These are phyloP conservation scores for Scylla paramamosain DNA, from an alignment of 1,140 invertebrate species.

Conservation along the genomic window DNA sequence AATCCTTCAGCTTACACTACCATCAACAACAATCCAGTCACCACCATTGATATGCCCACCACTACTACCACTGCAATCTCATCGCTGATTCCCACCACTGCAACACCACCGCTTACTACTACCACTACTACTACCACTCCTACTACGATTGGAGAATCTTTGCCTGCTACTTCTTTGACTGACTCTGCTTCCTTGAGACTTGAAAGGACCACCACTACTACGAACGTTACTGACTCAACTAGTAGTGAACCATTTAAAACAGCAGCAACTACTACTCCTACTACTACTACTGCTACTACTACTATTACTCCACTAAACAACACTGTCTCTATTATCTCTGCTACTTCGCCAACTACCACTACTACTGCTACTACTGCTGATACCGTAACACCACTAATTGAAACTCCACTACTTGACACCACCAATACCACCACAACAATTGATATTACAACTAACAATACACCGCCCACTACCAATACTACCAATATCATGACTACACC, in stretches of 20 bases:
- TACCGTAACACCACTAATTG: slow-evolving; percentile 63
- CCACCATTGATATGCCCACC: neutral
- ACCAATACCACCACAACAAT: slow-evolving; percentile 67
- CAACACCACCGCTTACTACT: too few species aligned
- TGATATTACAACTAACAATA: slow-evolving; percentile 63
- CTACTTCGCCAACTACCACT: slow-evolving; percentile 64
- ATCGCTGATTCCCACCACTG: too few species aligned
- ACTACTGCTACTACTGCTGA: slow-evolving; percentile 67
- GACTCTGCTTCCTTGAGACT: too few species aligned
- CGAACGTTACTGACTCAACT: neutral
- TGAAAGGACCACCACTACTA: too few species aligned
- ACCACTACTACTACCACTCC: too few species aligned
- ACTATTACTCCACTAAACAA: slow-evolving; percentile 67
- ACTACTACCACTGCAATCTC: too few species aligned
- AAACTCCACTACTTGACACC: slow-evolving; percentile 63
- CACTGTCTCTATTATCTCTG: slow-evolving; percentile 63
- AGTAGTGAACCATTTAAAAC: neutral
- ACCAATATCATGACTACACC: neutral
- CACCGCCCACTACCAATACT: neutral
- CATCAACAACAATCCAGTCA: neutral
- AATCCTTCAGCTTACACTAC: too few species aligned
- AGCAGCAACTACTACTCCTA: slow-evolving; percentile 30
- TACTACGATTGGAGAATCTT: too few species aligned
- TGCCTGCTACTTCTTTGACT: too few species aligned
- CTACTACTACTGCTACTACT: slow-evolving; percentile 65